phyloP scores from a whole-genome alignment of 2,797 vertebrate genomes.

The Champsocephalus gunnari region DNA sequence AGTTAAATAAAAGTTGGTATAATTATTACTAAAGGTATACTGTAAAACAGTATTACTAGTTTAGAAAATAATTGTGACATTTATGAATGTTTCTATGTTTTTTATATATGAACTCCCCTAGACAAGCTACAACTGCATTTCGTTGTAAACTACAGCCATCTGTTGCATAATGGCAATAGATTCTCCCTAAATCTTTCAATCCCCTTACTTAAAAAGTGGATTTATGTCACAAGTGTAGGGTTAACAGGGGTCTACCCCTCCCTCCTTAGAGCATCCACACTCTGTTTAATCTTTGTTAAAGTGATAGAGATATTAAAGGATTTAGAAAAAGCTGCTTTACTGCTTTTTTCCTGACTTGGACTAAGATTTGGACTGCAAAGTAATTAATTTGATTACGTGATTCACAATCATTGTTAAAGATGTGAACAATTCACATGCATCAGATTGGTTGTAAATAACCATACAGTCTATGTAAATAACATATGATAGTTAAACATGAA shows the following conservation, averaged over 20 bases:
- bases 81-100: background rate
- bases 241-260: background rate
- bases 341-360: slow-evolving; percentile 32
- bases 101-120: no score
- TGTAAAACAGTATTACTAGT: background rate
- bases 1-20: background rate
- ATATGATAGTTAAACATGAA: slow-evolving; percentile 18
- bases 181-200: no score
- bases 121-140: no score
- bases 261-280: slow-evolving; percentile 15
- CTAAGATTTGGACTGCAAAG: slow-evolving; percentile 11
- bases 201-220: background rate
- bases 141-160: no score
- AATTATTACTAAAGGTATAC: no score
- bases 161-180: no score
- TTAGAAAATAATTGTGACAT: background rate
- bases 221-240: slow-evolving; percentile 20
- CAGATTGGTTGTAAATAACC: background rate
- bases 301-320: slow-evolving; percentile 56
- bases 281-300: slow-evolving; percentile 44
- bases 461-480: background rate
- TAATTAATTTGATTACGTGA: slow-evolving; percentile 34
- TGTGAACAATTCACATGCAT: background rate
- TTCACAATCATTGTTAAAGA: slow-evolving; percentile 2
- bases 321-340: slow-evolving; percentile 74